phyloP scores from a whole-genome alignment of 2,888 invertebrate genomes.

The Erannis defoliaria region DNA sequence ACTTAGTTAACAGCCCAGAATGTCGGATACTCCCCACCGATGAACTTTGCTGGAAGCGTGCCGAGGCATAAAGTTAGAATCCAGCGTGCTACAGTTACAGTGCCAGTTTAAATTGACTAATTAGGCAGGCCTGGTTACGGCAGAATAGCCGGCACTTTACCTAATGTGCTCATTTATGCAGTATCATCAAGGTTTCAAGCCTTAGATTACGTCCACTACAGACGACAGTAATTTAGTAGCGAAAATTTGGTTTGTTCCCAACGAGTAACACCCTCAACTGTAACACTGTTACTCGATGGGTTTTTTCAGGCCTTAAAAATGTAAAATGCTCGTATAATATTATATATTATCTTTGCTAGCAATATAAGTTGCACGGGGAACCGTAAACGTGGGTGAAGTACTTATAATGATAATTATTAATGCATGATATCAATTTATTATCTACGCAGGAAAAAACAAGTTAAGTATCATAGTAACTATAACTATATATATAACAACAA shows the following conservation, averaged over 20 bases:
- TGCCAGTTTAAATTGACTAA: constrained; percentile 46
- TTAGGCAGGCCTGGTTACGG: constrained; percentile 39
- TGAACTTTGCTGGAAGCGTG: constrained; percentile 58
- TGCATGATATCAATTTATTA: too few species aligned
- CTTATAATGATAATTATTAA: background rate
- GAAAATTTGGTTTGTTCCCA: background rate
- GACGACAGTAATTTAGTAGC: background rate
- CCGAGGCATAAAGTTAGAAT: constrained; percentile 44
- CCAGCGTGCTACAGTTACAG: constrained; percentile 24
- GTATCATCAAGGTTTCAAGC: constrained; percentile 5
- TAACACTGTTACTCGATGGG: too few species aligned
- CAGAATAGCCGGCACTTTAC: constrained; percentile 19
- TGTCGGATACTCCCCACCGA: constrained; percentile 45
- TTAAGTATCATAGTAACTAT: too few species aligned
- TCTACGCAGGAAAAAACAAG: too few species aligned
- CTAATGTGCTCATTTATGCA: constrained; percentile 17
- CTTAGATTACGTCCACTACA: background rate
- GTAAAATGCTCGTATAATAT: too few species aligned
- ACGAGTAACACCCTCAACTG: too few species aligned
- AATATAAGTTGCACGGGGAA: too few species aligned
- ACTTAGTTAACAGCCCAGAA: constrained; percentile 42
- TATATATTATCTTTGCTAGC: too few species aligned
- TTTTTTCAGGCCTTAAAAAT: too few species aligned
- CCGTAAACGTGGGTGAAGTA: background rate
- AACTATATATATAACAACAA: too few species aligned